Conservation (phyloP, 2,888 invertebrate species). For the Theristus sp. region DNA sequence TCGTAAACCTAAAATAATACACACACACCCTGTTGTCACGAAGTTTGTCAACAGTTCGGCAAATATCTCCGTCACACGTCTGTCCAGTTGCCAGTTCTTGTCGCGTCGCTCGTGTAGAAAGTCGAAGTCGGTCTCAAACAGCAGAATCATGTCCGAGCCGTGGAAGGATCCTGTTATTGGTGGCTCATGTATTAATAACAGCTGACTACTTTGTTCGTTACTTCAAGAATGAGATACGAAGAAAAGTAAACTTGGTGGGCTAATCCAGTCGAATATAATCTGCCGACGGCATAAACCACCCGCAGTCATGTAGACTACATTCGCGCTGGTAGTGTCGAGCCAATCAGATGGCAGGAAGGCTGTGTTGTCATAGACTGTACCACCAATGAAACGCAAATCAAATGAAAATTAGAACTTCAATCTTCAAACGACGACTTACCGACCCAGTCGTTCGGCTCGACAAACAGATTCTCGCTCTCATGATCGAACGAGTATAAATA, state of each 20-base stretch:
- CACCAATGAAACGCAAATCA: background rate
- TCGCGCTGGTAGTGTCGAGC: too few species aligned
- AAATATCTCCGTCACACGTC: constrained; percentile 27
- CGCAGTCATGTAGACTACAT: too few species aligned
- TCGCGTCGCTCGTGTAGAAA: constrained; percentile 22
- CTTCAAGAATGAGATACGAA: too few species aligned
- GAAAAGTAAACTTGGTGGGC: background rate
- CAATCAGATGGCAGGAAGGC: background rate
- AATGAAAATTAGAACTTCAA: background rate
- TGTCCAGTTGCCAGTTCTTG: constrained; percentile 27
- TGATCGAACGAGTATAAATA: constrained; percentile 29
- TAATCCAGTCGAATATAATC: too few species aligned
- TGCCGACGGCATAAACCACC: too few species aligned
- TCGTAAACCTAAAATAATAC: too few species aligned
- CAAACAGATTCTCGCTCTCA: constrained; percentile 25
- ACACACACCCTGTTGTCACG: constrained; percentile 19
- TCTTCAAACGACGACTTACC: background rate
- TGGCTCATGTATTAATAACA: too few species aligned
- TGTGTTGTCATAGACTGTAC: background rate
- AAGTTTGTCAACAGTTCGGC: constrained; percentile 26
- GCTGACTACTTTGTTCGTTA: too few species aligned
- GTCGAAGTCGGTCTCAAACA: constrained; percentile 25
- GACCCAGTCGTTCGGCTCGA: background rate
- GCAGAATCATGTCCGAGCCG: constrained; percentile 25
- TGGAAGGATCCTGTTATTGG: constrained; percentile 21